These are phyloP conservation scores for Misgurnus mizolepis DNA, from an alignment of 2,113 vertebrate species.

Conservation along the genomic window DNA sequence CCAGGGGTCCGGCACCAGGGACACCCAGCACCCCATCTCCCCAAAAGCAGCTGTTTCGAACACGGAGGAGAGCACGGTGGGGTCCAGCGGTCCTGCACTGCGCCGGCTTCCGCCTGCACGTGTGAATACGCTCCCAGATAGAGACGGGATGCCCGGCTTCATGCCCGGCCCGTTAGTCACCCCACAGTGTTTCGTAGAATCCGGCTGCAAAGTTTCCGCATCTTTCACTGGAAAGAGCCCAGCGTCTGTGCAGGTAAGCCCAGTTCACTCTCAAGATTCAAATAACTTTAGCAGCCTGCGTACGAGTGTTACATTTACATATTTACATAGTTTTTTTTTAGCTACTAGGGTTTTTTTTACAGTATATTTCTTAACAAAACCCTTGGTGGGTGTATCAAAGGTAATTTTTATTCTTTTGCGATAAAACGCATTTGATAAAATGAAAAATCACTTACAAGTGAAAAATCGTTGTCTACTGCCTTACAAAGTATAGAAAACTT, in stretches of 20 bases:
- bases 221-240: slow-evolving; percentile 71
- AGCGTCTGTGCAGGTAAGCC: slow-evolving; percentile 77
- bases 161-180: slow-evolving; percentile 84
- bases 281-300: no score
- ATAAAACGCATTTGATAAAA: no score
- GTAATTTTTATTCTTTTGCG: no score
- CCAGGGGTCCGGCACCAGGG: slow-evolving; percentile 73
- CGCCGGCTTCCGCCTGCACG: slow-evolving; percentile 67
- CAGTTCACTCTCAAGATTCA: no score
- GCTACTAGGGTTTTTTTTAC: no score
- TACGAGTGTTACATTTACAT: no score
- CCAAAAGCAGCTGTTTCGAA: slow-evolving; percentile 69
- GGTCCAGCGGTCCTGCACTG: slow-evolving; percentile 57
- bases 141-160: slow-evolving; percentile 80
- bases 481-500: no score
- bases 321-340: no score
- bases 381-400: no score
- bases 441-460: no score
- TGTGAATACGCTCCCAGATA: slow-evolving; percentile 81
- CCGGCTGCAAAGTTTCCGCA: slow-evolving; percentile 72
- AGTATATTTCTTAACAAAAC: no score
- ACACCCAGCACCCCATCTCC: slow-evolving; percentile 78
- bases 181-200: slow-evolving; percentile 91
- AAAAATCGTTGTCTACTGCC: no score
- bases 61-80: slow-evolving; percentile 65